These are phyloP conservation scores for Aporophyla lueneburgensis DNA, from an alignment of 2,888 invertebrate species.

Conservation along the genomic window DNA sequence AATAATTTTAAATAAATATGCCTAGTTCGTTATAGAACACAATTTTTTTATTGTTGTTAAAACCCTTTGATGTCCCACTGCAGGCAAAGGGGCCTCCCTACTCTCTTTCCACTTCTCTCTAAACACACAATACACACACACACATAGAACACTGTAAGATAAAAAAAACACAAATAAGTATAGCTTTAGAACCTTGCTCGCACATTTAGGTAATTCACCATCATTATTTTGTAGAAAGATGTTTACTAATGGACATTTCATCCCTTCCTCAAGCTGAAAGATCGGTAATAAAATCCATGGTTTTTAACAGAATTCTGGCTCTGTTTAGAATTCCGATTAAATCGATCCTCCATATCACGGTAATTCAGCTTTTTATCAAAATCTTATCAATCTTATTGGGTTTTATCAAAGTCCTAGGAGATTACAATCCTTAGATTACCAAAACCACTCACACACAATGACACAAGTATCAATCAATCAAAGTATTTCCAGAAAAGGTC, in stretches of 20 bases:
- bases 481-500: background rate
- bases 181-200: background rate
- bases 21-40: no score
- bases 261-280: background rate
- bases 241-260: background rate
- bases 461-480: background rate
- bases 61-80: no score
- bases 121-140: no score
- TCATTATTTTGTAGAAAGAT: no score
- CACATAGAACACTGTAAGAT: background rate
- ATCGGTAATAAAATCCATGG: background rate
- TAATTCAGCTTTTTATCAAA: background rate
- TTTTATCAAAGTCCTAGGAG: background rate
- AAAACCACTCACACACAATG: background rate
- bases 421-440: background rate
- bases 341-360: no score
- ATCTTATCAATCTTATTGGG: background rate
- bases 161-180: background rate
- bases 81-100: no score
- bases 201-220: background rate
- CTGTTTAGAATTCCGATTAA: background rate
- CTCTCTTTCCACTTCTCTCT: no score
- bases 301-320: background rate
- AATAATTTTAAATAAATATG: no score
- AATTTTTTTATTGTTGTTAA: no score